These are phyloP conservation scores for Macrophya annulata DNA, from an alignment of 2,888 invertebrate species.

Conservation along the genomic window DNA sequence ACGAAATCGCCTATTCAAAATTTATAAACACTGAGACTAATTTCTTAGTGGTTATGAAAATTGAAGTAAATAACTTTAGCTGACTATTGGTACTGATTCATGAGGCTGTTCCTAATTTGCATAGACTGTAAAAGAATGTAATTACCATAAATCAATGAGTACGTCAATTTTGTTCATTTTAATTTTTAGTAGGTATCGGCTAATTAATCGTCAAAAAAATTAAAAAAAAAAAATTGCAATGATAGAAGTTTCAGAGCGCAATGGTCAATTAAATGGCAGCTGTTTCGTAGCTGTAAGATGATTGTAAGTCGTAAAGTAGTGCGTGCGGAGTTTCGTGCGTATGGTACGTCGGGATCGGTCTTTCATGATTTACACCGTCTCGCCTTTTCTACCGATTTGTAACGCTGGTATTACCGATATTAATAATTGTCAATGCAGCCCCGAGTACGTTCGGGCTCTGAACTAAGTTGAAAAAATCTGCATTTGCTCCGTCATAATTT, in stretches of 20 bases:
- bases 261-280: conserved; percentile 18
- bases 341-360: conserved; percentile 24
- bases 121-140: conserved; percentile 13
- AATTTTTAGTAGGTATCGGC: not conserved
- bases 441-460: not conserved
- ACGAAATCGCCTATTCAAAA: not conserved
- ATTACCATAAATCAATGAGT: conserved; percentile 15
- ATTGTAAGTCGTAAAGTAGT: conserved; percentile 10
- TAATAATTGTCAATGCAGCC: conserved; percentile 6
- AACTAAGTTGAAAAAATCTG: not conserved
- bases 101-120: conserved; percentile 1
- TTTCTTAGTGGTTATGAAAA: not conserved
- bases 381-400: conserved; percentile 64
- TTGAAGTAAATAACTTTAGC: conserved; percentile 1
- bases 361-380: conserved; percentile 65
- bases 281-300: not conserved
- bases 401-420: conserved; percentile 56
- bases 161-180: conserved; percentile 32
- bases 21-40: not conserved
- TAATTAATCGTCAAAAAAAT: conserved; percentile 26
- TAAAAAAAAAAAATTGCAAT: not conserved
- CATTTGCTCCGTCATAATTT: not conserved
- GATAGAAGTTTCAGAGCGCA: not conserved
- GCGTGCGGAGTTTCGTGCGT: not conserved
- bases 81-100: conserved; percentile 12